Evolutionary conservation across 2,113 vertebrate genomes (phyloP).

Genomic region (Solenodon paradoxus): DNA sequence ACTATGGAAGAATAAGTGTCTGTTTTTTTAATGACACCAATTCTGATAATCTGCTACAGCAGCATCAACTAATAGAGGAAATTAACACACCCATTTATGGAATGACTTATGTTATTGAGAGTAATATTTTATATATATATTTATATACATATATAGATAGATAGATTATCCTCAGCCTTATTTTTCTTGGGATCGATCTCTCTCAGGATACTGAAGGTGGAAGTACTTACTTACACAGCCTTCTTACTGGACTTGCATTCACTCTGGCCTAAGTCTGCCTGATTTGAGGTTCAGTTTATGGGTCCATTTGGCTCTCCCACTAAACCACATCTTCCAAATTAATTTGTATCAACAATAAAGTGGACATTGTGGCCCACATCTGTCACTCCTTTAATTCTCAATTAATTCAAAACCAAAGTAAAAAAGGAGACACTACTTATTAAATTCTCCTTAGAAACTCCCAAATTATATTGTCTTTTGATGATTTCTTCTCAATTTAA

Average conservation of each 20-base stretch:
- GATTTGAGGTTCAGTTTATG: neutral
- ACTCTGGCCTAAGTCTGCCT: too few species aligned
- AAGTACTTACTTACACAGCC: neutral
- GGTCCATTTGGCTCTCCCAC: neutral
- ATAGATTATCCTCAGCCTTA: neutral
- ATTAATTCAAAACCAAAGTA: neutral
- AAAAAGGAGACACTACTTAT: neutral
- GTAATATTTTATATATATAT: neutral
- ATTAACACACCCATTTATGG: neutral
- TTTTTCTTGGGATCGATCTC: neutral
- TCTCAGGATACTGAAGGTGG: neutral
- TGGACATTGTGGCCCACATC: neutral
- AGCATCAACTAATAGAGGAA: neutral
- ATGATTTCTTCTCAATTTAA: neutral
- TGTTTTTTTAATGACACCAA: neutral
- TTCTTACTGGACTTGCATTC: neutral
- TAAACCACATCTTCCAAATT: neutral
- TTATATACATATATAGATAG: too few species aligned
- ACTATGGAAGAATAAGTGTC: neutral
- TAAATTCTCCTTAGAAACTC: neutral
- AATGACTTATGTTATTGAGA: neutral
- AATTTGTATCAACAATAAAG: neutral
- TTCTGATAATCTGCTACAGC: neutral
- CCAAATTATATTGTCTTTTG: neutral
- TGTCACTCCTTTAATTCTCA: neutral